Evolutionary conservation across 1,140 invertebrate species (phyloP), one percentile per base, ranked within the genome.

Genomic region (Hylyphantes graminicola): DNA sequence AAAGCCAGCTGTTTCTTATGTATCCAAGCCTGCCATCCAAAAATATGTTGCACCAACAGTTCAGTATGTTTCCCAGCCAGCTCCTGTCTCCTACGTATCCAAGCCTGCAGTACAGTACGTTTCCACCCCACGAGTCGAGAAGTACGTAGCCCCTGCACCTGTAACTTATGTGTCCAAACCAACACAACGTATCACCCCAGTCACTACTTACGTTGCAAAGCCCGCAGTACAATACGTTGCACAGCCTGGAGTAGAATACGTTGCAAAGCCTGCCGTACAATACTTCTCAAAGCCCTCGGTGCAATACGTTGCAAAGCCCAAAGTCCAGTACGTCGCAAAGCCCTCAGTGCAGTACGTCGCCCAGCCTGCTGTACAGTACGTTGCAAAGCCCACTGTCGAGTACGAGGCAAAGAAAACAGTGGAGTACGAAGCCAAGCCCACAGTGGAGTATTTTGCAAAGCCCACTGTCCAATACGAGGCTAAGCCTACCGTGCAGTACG

Each of bases 71-170:
- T 65, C 63, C 63, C 63, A 65, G 17, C 57, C 57, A 65, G n/a
- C 63, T 11, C n/a, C 70, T 0, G 70, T 73, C n/a, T 73, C 70
- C 10, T 73, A 73, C 70, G 70, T 73, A 50, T n/a, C 12, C 13
- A 21, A 57, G 9, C 70, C 70, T 19, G 17, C 21, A 19, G n/a
- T 19, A 21, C n/a, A 65, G 63, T 70, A 70, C 35, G 67, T 48
- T 50, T 35, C 67, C 35, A 13, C 67, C 4, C 35, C 67, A 13
- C 9, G 35, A 65, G 17, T 65, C 21, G 8, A 65, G 17, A 65
- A 65, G 63, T 70, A 70, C 35, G 67, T 48, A n/a, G 67, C 67
- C 35, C 67, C 67, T 11, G 67, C 67, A 13, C 9, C 53, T 11
- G 51, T 50, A 9, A 9, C 54, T 8, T 55, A 55, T 35, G 70